These are phyloP conservation scores for Oxycera nigricornis DNA, from an alignment of 2,888 invertebrate species.

Conservation along the genomic window DNA sequence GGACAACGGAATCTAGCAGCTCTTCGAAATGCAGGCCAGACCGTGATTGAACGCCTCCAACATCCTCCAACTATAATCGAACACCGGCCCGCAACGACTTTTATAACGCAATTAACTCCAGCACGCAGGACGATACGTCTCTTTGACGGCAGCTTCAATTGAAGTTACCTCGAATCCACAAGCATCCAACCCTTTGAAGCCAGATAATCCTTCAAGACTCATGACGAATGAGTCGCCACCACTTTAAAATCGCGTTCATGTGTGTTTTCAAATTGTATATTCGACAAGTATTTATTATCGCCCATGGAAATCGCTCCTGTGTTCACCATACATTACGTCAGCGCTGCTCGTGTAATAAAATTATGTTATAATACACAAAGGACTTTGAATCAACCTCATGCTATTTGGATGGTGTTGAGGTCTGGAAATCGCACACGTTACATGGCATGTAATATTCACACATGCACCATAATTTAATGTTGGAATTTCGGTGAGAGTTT, in stretches of 20 bases:
- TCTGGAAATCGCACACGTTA: too few relatives aligned
- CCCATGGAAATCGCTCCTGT: neutral
- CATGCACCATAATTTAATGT: too few relatives aligned
- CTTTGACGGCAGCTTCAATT: conserved; percentile 8
- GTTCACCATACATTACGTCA: neutral
- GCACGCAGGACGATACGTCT: neutral
- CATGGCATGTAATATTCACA: too few relatives aligned
- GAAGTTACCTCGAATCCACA: neutral
- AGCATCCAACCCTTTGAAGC: too few relatives aligned
- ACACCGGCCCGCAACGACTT: conserved; percentile 25
- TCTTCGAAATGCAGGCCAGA: conserved; percentile 43
- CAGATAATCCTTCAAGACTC: too few relatives aligned
- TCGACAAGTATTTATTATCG: neutral
- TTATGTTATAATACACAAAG: too few relatives aligned
- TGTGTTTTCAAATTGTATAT: too few relatives aligned
- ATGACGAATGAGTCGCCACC: too few relatives aligned
- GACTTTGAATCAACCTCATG: too few relatives aligned
- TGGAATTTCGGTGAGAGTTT: too few relatives aligned
- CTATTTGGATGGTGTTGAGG: too few relatives aligned
- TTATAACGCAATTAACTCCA: conserved; percentile 31
- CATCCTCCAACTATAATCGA: conserved; percentile 51
- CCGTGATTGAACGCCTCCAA: conserved; percentile 50
- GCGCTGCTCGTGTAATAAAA: neutral
- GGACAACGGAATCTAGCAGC: conserved; percentile 50
- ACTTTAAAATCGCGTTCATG: too few relatives aligned